Base-by-base conservation (phyloP, 37 sponge, comb jelly and placozoan genomes). In the Ephydatia muelleri region DNA sequence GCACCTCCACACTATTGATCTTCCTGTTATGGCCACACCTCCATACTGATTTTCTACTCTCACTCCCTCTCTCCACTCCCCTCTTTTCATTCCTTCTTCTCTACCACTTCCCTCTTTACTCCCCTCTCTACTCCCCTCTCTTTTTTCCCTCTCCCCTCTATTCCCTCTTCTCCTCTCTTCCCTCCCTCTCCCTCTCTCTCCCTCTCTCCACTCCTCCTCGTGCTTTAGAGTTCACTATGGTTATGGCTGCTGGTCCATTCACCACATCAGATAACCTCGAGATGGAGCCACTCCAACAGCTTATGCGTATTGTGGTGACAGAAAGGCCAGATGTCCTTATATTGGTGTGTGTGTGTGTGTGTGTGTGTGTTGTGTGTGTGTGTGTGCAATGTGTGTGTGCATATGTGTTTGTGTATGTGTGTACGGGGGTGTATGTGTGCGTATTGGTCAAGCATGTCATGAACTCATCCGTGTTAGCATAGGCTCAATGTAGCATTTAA, bases 201-300 rank as follows among this genome's bases (percentile, higher is more conserved):
- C n/a, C n/a, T n/a, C n/a, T n/a, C n/a, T n/a, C n/a, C n/a, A n/a
- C n/a, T n/a, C n/a, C n/a, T n/a, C n/a, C n/a, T n/a, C n/a, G n/a
- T 38, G 21, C 13, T 38, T 14, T 21, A 89, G 93, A 82, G n/a
- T 86, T 94, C 75, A 83, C 89, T 1, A 38, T 87, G 75, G 12
- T 93, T 39, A 64, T 84, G 40, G 91, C 96, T 21, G 78, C 87
- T 69, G 96, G 96, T 74, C 96, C 96, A 0, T 96, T 87, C 84
- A 85, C 94, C 38, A 91, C 92, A 75, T n/a, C 34, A 36, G 92
- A 90, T 33, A 84, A 68, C 30, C 73, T 96, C 31, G 79, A 86
- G 16, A 75, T 91, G 57, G 76, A 40, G 38, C 92, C 94, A 23
- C 87, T 96, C 5, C 70, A 49, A 11, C 91, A 90, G 34, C 83